Evolutionary conservation across 2,797 vertebrate species (phyloP).

Genomic region (Amblyopsis hoosieri): DNA sequence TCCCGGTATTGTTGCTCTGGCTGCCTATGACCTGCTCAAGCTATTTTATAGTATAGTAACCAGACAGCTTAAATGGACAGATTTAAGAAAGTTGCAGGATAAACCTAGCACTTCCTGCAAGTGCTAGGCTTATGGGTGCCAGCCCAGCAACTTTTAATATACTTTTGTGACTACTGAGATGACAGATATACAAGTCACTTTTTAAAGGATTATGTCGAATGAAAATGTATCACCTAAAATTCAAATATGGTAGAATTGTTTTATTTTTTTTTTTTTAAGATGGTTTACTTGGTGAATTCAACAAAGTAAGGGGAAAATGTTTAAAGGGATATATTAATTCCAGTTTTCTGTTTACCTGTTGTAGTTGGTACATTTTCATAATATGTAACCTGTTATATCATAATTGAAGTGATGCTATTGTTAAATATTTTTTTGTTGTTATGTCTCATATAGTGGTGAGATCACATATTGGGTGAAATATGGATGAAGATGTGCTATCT

Average conservation of each 20-base stretch:
- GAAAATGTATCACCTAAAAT: conserved; percentile 32
- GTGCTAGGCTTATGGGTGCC: conserved; percentile 35
- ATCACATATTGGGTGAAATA: no score
- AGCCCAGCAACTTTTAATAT: conserved; percentile 26
- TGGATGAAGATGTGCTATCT: no score
- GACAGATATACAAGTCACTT: conserved; percentile 46
- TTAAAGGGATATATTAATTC: no score
- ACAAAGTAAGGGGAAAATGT: no score
- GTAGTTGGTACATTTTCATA: no score
- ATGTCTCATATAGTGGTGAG: no score
- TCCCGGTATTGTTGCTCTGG: conserved; percentile 7
- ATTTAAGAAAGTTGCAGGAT: conserved; percentile 39
- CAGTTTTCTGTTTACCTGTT: no score
- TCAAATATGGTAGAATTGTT: no score
- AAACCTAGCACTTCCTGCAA: conserved; percentile 7
- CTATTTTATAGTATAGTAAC: conserved; percentile 31
- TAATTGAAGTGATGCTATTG: conserved; percentile 2
- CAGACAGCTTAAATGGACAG: conserved; percentile 18
- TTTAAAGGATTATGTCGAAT: conserved; percentile 37
- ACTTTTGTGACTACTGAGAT: conserved; percentile 34
- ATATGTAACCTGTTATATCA: no score
- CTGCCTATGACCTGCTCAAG: conserved; percentile 11
- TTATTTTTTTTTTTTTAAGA: no score
- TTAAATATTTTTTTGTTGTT: conserved; percentile 15
- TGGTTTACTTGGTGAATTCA: no score